Evolutionary conservation across 2,888 invertebrate species (phyloP).

Genomic region (Nowickia ferox): DNA sequence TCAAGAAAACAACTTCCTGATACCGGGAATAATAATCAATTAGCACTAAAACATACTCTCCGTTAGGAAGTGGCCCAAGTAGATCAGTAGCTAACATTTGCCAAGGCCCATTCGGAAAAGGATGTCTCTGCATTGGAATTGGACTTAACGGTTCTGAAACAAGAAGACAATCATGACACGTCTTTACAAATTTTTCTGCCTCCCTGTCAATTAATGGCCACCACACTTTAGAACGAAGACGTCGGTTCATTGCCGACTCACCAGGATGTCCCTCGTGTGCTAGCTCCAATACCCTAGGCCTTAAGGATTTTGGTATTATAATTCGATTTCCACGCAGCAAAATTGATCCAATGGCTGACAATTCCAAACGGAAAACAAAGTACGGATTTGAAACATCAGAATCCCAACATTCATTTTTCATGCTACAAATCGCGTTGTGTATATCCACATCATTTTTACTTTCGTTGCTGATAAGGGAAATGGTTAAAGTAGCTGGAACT

Average conservation of each 20-base stretch:
- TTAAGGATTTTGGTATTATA: slow-evolving; percentile 49
- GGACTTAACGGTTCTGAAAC: no score
- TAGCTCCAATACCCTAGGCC: slow-evolving; percentile 40
- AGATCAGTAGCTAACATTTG: slow-evolving; percentile 58
- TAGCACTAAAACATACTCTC: slow-evolving; percentile 60
- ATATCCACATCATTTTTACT: no score
- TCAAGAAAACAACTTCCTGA: slow-evolving; percentile 51
- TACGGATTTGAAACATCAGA: slow-evolving; percentile 39
- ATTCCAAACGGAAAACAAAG: slow-evolving; percentile 49
- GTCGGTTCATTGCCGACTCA: slow-evolving; percentile 62
- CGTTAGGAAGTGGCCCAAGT: slow-evolving; percentile 57
- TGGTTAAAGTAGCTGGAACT: no score
- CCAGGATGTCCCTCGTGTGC: slow-evolving; percentile 62
- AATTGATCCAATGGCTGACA: slow-evolving; percentile 57
- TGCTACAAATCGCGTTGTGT: no score
- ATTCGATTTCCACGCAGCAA: no score
- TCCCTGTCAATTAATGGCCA: no score
- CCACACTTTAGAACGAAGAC: slow-evolving; percentile 56
- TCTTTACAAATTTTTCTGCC: no score
- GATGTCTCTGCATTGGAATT: slow-evolving; percentile 59
- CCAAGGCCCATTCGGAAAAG: slow-evolving; percentile 67
- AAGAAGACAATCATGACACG: no score
- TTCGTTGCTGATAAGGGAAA: no score
- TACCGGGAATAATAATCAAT: slow-evolving; percentile 68
- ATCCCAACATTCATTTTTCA: slow-evolving; percentile 56